phyloP scores from a whole-genome alignment of 2,888 invertebrate genomes.

The Punctoribates punctum region DNA sequence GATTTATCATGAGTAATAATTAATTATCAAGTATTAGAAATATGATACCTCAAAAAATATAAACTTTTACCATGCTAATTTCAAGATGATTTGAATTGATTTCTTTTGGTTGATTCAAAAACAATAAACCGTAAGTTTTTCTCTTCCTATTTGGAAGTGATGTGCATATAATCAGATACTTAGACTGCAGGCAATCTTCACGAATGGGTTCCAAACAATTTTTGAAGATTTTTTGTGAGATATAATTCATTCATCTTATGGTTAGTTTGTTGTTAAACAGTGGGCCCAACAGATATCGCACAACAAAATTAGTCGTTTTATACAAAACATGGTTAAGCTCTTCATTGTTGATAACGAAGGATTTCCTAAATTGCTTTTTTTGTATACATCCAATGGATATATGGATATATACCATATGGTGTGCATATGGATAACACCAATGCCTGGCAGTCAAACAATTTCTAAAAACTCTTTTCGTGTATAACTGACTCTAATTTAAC shows the following conservation, averaged over 20 bases:
- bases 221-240: not conserved
- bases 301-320: slow-evolving; percentile 2
- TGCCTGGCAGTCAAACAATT: not conserved
- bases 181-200: too few relatives aligned
- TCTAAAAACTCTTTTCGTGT: not conserved
- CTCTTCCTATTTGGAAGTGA: too few relatives aligned
- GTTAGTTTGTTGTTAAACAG: slow-evolving; percentile 5
- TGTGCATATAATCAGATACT: too few relatives aligned
- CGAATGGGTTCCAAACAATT: not conserved
- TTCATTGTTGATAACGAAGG: slow-evolving; percentile 11
- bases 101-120: too few relatives aligned
- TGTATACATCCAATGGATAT: not conserved
- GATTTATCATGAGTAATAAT: too few relatives aligned
- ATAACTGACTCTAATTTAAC: not conserved
- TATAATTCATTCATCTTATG: slow-evolving; percentile 4
- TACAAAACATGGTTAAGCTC: not conserved
- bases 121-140: too few relatives aligned
- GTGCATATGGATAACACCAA: slow-evolving; percentile 9
- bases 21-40: too few relatives aligned
- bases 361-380: slow-evolving; percentile 1
- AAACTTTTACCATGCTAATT: too few relatives aligned
- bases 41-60: too few relatives aligned
- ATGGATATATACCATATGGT: slow-evolving; percentile 18
- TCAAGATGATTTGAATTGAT: too few relatives aligned
- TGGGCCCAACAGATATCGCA: not conserved